Evolutionary conservation across 2,113 vertebrate genomes (phyloP).

Genomic region (Gila orcuttii): DNA sequence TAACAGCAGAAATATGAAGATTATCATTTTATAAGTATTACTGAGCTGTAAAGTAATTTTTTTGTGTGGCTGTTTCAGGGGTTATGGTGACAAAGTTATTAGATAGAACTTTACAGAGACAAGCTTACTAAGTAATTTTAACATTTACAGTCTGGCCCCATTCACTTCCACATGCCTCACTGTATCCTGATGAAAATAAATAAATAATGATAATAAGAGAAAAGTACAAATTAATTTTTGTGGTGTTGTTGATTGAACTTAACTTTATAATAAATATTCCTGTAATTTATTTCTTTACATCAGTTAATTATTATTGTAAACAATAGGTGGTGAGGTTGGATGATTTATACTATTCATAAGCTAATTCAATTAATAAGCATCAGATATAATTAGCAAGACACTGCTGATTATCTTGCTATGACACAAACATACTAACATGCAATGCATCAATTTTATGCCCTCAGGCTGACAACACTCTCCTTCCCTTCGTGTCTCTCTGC

Average conservation of each 20-base stretch:
- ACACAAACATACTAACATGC: conserved; percentile 28
- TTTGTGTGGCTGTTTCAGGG: neutral
- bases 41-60: neutral
- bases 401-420: conserved; percentile 8
- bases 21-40: neutral
- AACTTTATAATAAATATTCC: neutral
- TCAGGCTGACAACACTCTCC: conserved; percentile 73
- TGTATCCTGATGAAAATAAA: neutral
- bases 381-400: conserved; percentile 6
- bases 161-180: neutral
- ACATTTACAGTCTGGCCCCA: neutral
- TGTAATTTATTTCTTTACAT: neutral
- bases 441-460: conserved; percentile 57
- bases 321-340: neutral
- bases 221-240: neutral
- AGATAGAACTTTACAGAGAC: neutral
- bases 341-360: neutral
- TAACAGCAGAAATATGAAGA: neutral
- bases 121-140: neutral
- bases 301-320: neutral
- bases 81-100: neutral
- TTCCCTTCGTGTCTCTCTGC: conserved; percentile 53
- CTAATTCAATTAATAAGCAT: neutral
- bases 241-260: neutral
- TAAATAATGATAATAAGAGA: neutral